These are phyloP conservation scores for Musca vetustissima DNA, from an alignment of 1,140 invertebrate genomes.

Conservation along the genomic window DNA sequence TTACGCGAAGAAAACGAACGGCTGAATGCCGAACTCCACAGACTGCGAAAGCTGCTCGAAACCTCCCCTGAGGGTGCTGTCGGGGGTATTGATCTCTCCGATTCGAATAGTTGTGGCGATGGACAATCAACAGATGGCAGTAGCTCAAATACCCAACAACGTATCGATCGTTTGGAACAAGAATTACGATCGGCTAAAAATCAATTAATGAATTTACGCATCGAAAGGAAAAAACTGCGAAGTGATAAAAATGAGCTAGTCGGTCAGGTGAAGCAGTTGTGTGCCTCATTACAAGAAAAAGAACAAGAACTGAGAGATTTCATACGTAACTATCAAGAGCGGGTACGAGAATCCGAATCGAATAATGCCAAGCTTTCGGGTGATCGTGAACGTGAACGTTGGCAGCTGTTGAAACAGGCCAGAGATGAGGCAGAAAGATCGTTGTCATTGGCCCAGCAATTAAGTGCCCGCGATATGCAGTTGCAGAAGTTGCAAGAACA, in stretches of 20 bases:
- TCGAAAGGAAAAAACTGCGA: constrained; percentile 86
- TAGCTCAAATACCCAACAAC: constrained; percentile 38
- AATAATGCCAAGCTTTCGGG: constrained; percentile 74
- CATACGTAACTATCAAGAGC: constrained; percentile 90
- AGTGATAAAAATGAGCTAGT: constrained; percentile 92
- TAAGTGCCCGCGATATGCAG: constrained; percentile 81
- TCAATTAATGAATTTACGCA: constrained; percentile 70
- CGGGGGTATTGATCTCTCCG: constrained; percentile 43
- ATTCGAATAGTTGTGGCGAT: constrained; percentile 34
- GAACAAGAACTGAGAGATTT: constrained; percentile 91
- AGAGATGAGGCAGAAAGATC: constrained; percentile 86
- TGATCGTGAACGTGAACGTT: constrained; percentile 83
- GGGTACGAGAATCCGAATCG: constrained; percentile 58
- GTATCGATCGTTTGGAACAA: constrained; percentile 58
- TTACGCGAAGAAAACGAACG: constrained; percentile 68
- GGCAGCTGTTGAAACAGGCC: constrained; percentile 83
- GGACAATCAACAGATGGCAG: constrained; percentile 34
- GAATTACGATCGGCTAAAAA: constrained; percentile 64
- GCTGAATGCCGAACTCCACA: constrained; percentile 66
- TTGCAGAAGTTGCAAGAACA: constrained; percentile 81
- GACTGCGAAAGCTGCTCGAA: constrained; percentile 61
- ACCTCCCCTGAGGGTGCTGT: constrained; percentile 52
- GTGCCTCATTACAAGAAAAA: constrained; percentile 90
- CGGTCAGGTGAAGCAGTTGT: constrained; percentile 93
- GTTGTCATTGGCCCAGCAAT: constrained; percentile 79